phyloP scores from a whole-genome alignment of 2,888 invertebrate genomes.

The Caenorhabditis doughertyi region DNA sequence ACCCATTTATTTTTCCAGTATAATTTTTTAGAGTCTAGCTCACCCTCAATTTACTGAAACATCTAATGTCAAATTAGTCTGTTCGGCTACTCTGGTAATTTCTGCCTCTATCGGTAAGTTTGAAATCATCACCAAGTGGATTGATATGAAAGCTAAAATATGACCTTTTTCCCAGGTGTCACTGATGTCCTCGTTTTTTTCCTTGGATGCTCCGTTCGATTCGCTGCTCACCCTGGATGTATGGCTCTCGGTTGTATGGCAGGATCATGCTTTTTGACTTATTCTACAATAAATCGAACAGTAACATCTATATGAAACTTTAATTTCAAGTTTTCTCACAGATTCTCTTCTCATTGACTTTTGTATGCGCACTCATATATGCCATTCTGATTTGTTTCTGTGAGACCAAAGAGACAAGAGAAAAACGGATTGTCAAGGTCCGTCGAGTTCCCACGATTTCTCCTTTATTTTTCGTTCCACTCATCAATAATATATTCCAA shows the following conservation, averaged over 20 bases:
- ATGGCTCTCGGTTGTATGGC: slow-evolving; percentile 56
- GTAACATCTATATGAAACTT: neutral
- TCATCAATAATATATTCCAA: neutral
- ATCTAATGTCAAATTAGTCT: slow-evolving; percentile 2
- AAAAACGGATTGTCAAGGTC: slow-evolving; percentile 52
- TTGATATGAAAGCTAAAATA: too few relatives aligned
- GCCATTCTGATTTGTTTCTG: slow-evolving; percentile 51
- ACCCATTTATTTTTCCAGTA: neutral
- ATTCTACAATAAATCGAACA: slow-evolving; percentile 36
- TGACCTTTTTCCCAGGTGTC: neutral
- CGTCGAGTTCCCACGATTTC: neutral
- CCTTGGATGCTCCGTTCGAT: slow-evolving; percentile 34
- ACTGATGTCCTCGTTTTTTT: slow-evolving; percentile 36
- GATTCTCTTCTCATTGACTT: slow-evolving; percentile 44
- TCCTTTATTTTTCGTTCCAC: neutral
- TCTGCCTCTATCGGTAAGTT: slow-evolving; percentile 20
- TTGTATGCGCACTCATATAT: slow-evolving; percentile 21
- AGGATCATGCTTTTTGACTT: slow-evolving; percentile 30
- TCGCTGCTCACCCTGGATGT: slow-evolving; percentile 39
- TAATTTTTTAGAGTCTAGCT: slow-evolving; percentile 28
- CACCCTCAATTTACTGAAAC: slow-evolving; percentile 13
- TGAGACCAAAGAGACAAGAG: slow-evolving; percentile 35
- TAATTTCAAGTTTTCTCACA: neutral
- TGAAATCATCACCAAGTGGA: neutral
- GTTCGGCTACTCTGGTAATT: slow-evolving; percentile 5